phyloP scores from a whole-genome alignment of 2,113 vertebrate genomes.

The human (Homo sapiens) region GRCh38 chr14:68598501-68599000 shows the following conservation, averaged over 20 bases:
- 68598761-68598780: conserved; percentile 40
- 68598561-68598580: not conserved
- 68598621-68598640: not conserved
- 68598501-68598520: not conserved
- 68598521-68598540: not conserved
- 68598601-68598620: conserved; percentile 9
- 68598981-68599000: conserved; percentile 86
- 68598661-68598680: not conserved
- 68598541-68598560: too few relatives aligned
- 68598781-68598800: conserved; percentile 58
- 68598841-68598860: conserved; percentile 89
- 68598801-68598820: conserved; percentile 79
- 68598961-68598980: conserved; percentile 65
- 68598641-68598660: conserved; percentile 40
- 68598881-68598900: conserved; percentile 86
- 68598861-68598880: conserved; percentile 88
- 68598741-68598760: not conserved
- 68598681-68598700: not conserved
- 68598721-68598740: not conserved
- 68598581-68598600: not conserved
- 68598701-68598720: conserved; percentile 41
- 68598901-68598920: conserved; percentile 89
- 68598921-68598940: conserved; percentile 88
- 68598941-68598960: conserved; percentile 87
- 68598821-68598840: conserved; percentile 85